Evolutionary conservation across 2,113 vertebrate genomes (phyloP), one percentile per base, ranked within the genome.

Genomic region (Eudyptes chrysolophus): DNA sequence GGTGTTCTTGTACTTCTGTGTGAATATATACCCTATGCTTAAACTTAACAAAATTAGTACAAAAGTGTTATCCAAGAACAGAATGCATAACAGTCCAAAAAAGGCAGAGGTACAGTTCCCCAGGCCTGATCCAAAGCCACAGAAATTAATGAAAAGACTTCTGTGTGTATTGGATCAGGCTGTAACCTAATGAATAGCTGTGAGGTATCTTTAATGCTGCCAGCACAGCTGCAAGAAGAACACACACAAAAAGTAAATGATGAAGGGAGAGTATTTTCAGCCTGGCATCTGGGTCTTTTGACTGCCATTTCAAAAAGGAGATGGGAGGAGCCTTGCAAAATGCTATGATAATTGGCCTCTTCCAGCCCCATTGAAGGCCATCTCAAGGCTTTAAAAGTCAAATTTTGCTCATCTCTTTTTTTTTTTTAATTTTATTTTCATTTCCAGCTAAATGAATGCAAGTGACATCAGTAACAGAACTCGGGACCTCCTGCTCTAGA

Each of bases 201-300:
- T 92, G 87, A 96, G 78, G 72, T 85, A 13, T 74, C 75, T 92
- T 65, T 69, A 89, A 66, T 54, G 81, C 81, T 96, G 97, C 95
- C 96, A 96, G 54, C 89, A 83, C 97, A 97, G 96, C 97, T 97
- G 97, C 92, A 94, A 77, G 76, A 83, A 79, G 55, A 95, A 54
- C 75, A 66, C 54, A 85, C 57, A 94, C 46, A 79, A 76, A 96
- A 94, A 95, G 42, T 55, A 82, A 82, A 82, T 91, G 26, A 93
- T 93, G 93, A 95, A 95, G 38, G 61, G 86, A 94, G 61, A 80
- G 77, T 92, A 94, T 96, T 97, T 97, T 87, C 94, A 90, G 86
- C 54, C 62, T 83, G 78, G 74, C 97, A 94, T 96, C 93, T 97
- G 96, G 64, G 32, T 80, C 87, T 79, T 96, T 96, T 97, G 70